Percentiles rank a stretch among this genome's conserved stretches.
Evolutionary conservation across 2,113 vertebrate species (phyloP).

Genomic region (Solea solea): DNA sequence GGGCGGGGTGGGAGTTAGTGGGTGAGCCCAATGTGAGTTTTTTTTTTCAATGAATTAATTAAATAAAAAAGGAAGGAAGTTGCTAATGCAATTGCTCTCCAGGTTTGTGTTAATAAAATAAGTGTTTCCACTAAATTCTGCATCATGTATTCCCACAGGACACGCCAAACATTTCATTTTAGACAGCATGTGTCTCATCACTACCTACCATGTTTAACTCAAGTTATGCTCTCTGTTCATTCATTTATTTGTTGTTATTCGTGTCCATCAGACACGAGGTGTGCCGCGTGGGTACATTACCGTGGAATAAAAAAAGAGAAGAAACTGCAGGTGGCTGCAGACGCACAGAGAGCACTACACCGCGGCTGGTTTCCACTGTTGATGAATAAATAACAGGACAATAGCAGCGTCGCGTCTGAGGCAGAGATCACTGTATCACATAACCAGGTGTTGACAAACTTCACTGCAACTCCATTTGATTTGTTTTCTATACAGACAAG

Average conservation of each 20-base stretch:
- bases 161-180: too few species aligned
- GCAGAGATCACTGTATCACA: constrained; percentile 63
- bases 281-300: neutral
- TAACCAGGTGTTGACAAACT: constrained; percentile 37
- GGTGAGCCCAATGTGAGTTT: neutral
- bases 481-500: neutral
- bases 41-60: too few species aligned
- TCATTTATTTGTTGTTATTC: neutral
- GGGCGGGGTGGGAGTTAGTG: neutral
- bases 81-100: too few species aligned
- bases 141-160: too few species aligned
- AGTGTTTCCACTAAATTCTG: too few species aligned
- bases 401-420: constrained; percentile 67
- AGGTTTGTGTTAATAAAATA: too few species aligned
- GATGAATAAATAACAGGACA: constrained; percentile 79
- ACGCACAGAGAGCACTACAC: constrained; percentile 14
- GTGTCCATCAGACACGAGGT: neutral
- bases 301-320: neutral
- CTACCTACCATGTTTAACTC: too few species aligned
- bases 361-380: constrained; percentile 65
- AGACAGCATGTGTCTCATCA: too few species aligned
- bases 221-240: neutral
- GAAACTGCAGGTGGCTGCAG: constrained; percentile 53
- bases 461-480: neutral
- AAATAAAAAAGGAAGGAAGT: too few species aligned